Evolutionary conservation across 2,113 vertebrate species (phyloP).

Genomic region (Chamaetylas fuelleborni): DNA sequence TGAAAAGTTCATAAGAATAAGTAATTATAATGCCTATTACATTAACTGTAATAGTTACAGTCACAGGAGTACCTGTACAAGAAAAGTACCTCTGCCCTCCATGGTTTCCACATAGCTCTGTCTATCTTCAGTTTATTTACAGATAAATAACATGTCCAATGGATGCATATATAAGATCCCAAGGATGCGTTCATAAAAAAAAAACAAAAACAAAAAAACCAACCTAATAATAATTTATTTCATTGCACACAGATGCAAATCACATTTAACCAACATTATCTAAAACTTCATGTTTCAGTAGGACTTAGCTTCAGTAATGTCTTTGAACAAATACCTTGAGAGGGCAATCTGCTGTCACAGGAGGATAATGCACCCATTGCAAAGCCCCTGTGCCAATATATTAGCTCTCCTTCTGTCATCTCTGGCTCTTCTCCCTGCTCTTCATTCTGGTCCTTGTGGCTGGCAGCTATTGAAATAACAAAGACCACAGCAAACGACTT

Average conservation of each 20-base stretch:
- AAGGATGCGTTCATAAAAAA: background rate
- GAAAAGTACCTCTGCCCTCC: background rate
- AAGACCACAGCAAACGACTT: background rate
- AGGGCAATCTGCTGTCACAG: background rate
- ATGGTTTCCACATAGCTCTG: background rate
- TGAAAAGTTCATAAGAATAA: background rate
- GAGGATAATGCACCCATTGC: background rate
- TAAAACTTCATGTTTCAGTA: background rate
- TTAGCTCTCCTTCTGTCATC: background rate
- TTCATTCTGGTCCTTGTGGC: slow-evolving; percentile 15
- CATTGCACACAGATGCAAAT: background rate
- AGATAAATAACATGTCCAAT: background rate
- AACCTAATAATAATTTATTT: background rate
- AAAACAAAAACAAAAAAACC: background rate
- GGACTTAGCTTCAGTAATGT: background rate
- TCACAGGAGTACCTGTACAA: background rate
- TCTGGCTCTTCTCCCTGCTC: background rate
- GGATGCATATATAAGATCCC: background rate
- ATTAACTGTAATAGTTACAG: background rate
- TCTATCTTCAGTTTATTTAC: background rate
- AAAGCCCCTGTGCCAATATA: background rate
- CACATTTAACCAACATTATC: background rate
- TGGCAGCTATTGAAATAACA: slow-evolving; percentile 17
- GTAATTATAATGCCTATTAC: background rate
- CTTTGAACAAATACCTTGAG: background rate